Evolutionary conservation across 2,888 invertebrate species (phyloP).

Genomic region (Thalpophila matura): DNA sequence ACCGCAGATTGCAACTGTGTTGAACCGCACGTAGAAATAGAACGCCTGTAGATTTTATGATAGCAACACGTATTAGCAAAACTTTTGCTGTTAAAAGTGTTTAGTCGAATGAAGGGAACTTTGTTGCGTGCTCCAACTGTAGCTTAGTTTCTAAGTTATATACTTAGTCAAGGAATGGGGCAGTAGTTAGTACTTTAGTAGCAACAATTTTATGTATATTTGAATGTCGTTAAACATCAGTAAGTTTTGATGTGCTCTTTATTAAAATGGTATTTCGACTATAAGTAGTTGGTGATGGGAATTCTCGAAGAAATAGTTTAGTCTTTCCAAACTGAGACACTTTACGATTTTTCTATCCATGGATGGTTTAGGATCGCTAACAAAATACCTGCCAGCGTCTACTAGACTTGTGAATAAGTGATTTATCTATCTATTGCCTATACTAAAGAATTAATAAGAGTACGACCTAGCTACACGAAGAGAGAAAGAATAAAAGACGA

Average conservation of each 20-base stretch:
- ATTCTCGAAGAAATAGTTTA: neutral
- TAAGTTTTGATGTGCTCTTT: constrained; percentile 27
- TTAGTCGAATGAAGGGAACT: constrained; percentile 54
- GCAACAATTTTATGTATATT: constrained; percentile 39
- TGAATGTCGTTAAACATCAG: constrained; percentile 15
- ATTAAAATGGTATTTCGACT: neutral
- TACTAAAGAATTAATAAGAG: no score
- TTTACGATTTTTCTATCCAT: neutral
- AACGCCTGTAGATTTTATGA: constrained; percentile 67
- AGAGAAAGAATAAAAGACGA: neutral
- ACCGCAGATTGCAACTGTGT: constrained; percentile 44
- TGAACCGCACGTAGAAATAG: constrained; percentile 34
- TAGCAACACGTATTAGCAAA: constrained; percentile 65
- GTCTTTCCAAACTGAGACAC: neutral
- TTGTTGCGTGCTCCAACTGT: constrained; percentile 46
- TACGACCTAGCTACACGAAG: no score
- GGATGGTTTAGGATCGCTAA: neutral
- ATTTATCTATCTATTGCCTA: neutral
- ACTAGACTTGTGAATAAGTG: no score
- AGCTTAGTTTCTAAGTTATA: constrained; percentile 38
- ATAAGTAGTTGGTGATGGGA: neutral
- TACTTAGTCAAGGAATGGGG: constrained; percentile 15
- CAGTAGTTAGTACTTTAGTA: constrained; percentile 26
- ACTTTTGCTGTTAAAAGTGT: constrained; percentile 61
- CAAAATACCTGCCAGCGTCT: no score